Percentiles rank a stretch among this genome's conserved stretches.
phyloP scores from a whole-genome alignment of 2,888 invertebrate species.

The Diadegma fenestrale region DNA sequence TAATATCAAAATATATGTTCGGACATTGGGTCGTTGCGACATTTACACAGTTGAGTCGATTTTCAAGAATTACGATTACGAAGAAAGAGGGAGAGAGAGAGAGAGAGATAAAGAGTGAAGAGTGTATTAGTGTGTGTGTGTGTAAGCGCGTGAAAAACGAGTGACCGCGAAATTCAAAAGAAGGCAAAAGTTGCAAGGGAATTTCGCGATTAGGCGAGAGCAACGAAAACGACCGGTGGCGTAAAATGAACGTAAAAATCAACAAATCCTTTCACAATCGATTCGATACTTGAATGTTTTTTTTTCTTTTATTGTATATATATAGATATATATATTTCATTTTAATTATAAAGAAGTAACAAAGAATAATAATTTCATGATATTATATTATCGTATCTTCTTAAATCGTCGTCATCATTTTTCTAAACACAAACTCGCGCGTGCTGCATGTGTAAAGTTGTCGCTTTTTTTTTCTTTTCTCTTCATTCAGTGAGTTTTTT shows the following conservation, averaged over 20 bases:
- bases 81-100: background rate
- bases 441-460: constrained; percentile 61
- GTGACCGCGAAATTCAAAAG: background rate
- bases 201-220: background rate
- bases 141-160: background rate
- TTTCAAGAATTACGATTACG: background rate
- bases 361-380: constrained; percentile 84
- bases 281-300: constrained; percentile 32
- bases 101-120: background rate
- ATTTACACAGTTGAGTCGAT: background rate
- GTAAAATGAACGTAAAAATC: background rate
- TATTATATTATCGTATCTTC: constrained; percentile 73
- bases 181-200: background rate
- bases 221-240: background rate
- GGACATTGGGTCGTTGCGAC: constrained; percentile 3
- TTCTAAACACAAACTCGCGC: constrained; percentile 68
- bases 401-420: constrained; percentile 35
- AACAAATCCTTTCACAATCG: constrained; percentile 3
- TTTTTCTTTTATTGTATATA: constrained; percentile 62
- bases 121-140: background rate
- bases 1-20: constrained; percentile 13
- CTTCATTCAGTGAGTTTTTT: constrained; percentile 27
- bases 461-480: constrained; percentile 57
- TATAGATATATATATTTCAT: constrained; percentile 76
- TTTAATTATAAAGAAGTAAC: constrained; percentile 85